Base-by-base conservation (phyloP, 2,113 vertebrate genomes). In the Atrichornis clamosus region DNA sequence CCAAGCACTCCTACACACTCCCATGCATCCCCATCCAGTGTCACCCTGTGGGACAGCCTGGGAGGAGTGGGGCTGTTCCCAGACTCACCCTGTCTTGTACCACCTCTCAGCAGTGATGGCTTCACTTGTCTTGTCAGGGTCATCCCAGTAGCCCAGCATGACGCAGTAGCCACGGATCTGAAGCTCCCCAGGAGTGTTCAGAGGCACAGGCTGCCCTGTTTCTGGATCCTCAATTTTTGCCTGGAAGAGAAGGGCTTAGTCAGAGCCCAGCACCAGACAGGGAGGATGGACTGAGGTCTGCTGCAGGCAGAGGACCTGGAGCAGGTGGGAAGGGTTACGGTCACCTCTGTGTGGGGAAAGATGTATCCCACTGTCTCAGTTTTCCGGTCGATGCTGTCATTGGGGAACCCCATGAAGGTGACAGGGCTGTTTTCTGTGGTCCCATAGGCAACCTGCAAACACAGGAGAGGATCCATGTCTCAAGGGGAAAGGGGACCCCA, bases 361-460 rank as follows among this genome's bases (percentile, higher is more conserved):
- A 99, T 27, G 90, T 89, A 98, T 76, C 99, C 99, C 50, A 98
- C 97, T 0, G 98, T 99, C 80, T 98, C 96, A 0, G 89, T 82
- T 97, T 98, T 99, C 78, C 97, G 97, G 19, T 97, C 68, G 1
- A 98, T 1, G 68, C 95, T 98, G 97, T 99, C 99, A 8, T 44
- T 28, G 2, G 98, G 97, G 56, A 97, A 97, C 27, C 93, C 97
- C 82, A 98, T 96, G 97, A 99, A 99, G 9, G 99, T 99, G 84
- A 99, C 98, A 0, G 99, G 99, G 73, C 99, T 99, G 97, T 99
- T 99, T 97, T 99, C 99, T 2, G 99, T 99, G 87, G 99, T 99
- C 59, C 99, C 99, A 19, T 99, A 99, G 52, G 50, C 99, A 80
- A 98, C 94, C 99, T 99, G 96, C 77, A 78, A 89, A 68, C 78